Evolutionary conservation across 1,140 invertebrate species (phyloP).

Genomic region (Solenopsis invicta): DNA sequence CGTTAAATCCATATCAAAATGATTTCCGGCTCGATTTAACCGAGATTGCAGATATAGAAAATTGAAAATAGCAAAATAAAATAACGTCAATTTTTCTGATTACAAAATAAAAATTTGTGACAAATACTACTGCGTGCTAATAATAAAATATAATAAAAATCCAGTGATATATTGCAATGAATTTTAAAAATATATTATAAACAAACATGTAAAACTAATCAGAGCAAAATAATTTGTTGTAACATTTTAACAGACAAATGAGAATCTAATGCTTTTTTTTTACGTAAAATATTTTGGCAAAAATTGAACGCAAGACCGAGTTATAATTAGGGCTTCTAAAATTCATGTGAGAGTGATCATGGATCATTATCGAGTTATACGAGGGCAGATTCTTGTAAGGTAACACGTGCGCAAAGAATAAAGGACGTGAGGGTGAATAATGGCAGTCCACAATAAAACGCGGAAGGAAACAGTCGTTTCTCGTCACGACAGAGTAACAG

Average conservation of each 20-base stretch:
- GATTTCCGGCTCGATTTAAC: neutral
- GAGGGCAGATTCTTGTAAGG: neutral
- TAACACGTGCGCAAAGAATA: constrained; percentile 32
- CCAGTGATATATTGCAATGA: neutral
- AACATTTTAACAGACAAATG: neutral
- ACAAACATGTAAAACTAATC: neutral
- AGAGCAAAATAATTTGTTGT: neutral
- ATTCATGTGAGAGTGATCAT: neutral
- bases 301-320: neutral
- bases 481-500: constrained; percentile 72
- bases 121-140: neutral
- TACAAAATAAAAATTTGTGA: neutral
- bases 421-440: constrained; percentile 16
- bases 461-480: constrained; percentile 75
- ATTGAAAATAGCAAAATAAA: neutral
- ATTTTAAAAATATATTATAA: neutral
- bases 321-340: constrained; percentile 19
- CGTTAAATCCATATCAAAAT: constrained; percentile 33
- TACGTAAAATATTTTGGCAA: constrained; percentile 8
- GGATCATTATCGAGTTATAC: constrained; percentile 20
- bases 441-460: constrained; percentile 46
- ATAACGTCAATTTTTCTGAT: neutral
- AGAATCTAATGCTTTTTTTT: neutral
- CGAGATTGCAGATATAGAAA: neutral
- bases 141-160: neutral